Evolutionary conservation across 2,113 vertebrate genomes (phyloP).

Genomic region (Perca schrenkii): DNA sequence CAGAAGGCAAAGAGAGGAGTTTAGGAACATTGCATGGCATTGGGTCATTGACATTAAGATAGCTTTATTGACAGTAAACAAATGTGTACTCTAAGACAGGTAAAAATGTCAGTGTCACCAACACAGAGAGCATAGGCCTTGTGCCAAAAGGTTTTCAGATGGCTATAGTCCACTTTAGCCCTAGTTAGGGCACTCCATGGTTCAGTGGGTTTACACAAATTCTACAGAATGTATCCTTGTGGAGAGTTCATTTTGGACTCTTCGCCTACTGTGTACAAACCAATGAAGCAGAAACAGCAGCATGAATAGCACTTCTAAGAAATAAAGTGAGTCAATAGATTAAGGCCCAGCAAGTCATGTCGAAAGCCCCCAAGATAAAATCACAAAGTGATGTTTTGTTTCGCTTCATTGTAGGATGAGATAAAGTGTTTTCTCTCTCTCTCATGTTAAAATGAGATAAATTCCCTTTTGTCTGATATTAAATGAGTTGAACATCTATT

Average conservation of each 20-base stretch:
- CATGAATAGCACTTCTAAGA: conserved; percentile 63
- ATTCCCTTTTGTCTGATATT: neutral
- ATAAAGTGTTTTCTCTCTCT: conserved; percentile 19
- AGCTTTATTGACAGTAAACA: conserved; percentile 9
- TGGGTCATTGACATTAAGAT: neutral
- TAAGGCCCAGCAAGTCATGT: conserved; percentile 27
- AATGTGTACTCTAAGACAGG: neutral
- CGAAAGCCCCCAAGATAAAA: conserved; percentile 19
- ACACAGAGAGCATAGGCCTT: neutral
- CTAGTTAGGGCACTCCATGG: conserved; percentile 22
- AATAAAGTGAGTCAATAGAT: conserved; percentile 46
- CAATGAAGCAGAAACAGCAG: conserved; percentile 49
- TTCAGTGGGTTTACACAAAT: conserved; percentile 47
- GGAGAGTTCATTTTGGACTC: conserved; percentile 38
- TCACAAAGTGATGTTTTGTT: conserved; percentile 38
- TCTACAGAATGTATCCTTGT: conserved; percentile 40
- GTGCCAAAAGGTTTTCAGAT: conserved; percentile 19
- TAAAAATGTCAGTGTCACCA: conserved; percentile 23
- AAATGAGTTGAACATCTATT: neutral
- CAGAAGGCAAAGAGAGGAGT: conserved; percentile 41
- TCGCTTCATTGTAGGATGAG: conserved; percentile 28
- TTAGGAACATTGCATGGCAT: conserved; percentile 28
- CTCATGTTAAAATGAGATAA: conserved; percentile 15
- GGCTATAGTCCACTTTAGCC: conserved; percentile 13
- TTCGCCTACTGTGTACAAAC: conserved; percentile 39